These are phyloP conservation scores for Macrostomum cliftonense DNA, from an alignment of 2,888 invertebrate species.

Conservation along the genomic window DNA sequence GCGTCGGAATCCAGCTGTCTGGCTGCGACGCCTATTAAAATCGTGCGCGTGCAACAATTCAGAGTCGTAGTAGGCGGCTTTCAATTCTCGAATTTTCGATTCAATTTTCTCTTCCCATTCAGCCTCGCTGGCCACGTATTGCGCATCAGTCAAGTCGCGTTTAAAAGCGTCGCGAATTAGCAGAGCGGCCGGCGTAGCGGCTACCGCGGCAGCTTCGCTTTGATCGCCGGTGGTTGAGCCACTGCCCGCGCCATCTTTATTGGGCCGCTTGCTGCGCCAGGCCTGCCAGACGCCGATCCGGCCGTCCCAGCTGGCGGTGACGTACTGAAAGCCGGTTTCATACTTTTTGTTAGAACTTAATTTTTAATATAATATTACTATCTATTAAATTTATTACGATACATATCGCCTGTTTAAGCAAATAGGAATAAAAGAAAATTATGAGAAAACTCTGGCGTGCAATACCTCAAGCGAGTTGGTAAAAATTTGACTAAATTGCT, in stretches of 20 bases:
- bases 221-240: too few relatives aligned
- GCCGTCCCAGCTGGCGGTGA: constrained; percentile 33
- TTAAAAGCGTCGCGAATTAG: neutral
- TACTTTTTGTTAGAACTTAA: neutral
- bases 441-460: too few relatives aligned
- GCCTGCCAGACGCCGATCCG: constrained; percentile 36
- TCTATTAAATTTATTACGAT: too few relatives aligned
- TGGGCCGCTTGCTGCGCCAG: constrained; percentile 21
- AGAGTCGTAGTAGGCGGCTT: neutral
- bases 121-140: neutral
- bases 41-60: too few relatives aligned
- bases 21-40: too few relatives aligned
- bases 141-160: too few relatives aligned
- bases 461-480: too few relatives aligned
- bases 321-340: constrained; percentile 20
- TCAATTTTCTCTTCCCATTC: constrained; percentile 2
- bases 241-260: neutral
- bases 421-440: too few relatives aligned
- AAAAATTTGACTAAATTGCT: too few relatives aligned
- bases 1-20: too few relatives aligned
- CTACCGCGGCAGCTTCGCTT: neutral
- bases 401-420: too few relatives aligned
- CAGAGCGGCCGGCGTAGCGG: neutral
- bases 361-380: too few relatives aligned
- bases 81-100: constrained; percentile 1